Conservation (phyloP, 2,797 vertebrate genomes). For the Acanthopagrus latus region DNA sequence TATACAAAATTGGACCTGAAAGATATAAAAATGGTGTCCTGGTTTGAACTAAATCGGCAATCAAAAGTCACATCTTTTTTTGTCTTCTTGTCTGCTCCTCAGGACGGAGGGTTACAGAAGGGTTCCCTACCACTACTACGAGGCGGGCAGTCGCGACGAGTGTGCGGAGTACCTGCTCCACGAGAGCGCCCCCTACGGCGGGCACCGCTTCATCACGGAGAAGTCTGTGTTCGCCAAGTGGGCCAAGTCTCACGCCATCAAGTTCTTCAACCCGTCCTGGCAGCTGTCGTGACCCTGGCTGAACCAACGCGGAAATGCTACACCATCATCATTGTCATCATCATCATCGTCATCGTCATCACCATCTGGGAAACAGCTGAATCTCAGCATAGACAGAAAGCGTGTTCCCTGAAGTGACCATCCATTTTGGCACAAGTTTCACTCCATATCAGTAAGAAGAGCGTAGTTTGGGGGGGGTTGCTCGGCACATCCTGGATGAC, state of each 20-base stretch:
- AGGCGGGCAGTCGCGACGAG: conserved; percentile 92
- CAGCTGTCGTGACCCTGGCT: conserved; percentile 89
- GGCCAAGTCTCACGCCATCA: conserved; percentile 93
- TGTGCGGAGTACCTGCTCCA: conserved; percentile 96
- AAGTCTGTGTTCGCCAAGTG: conserved; percentile 97
- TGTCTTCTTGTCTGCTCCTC: neutral
- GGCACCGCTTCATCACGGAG: conserved; percentile 98
- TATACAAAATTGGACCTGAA: neutral
- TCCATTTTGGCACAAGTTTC: conserved; percentile 25
- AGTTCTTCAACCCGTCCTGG: conserved; percentile 96
- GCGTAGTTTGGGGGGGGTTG: neutral
- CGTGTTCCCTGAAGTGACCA: conserved; percentile 11
- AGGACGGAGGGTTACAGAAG: conserved; percentile 93
- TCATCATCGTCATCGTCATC: neutral
- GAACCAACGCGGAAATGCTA: neutral
- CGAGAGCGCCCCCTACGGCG: conserved; percentile 95
- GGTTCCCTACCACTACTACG: conserved; percentile 98
- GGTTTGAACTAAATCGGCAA: neutral
- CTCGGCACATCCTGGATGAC: conserved; percentile 23
- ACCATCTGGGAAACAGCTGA: neutral
- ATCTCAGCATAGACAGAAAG: conserved; percentile 19
- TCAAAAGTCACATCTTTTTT: neutral
- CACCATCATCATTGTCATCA: neutral
- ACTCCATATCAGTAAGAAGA: conserved; percentile 17
- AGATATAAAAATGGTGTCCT: neutral